phyloP scores from a whole-genome alignment of 2,888 invertebrate genomes.

The Oscheius myriophilus region DNA sequence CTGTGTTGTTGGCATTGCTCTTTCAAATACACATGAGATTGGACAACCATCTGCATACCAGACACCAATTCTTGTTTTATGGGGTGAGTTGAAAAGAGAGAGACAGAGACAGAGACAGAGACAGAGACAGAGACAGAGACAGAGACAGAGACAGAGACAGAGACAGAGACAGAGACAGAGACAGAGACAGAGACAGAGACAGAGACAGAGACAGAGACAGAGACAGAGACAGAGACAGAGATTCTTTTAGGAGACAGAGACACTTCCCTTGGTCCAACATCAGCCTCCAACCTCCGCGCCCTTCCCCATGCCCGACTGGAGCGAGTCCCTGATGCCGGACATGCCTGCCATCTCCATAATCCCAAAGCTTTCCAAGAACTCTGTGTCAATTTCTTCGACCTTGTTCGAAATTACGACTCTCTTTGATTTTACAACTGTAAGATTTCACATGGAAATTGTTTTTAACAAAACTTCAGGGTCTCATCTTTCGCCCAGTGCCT shows the following conservation, averaged over 20 bases:
- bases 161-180: neutral
- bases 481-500: too few relatives aligned
- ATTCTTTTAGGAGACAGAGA: conserved; percentile 44
- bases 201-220: neutral
- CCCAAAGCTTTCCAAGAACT: conserved; percentile 49
- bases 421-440: conserved; percentile 8
- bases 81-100: conserved; percentile 39
- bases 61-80: conserved; percentile 51
- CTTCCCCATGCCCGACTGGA: conserved; percentile 48
- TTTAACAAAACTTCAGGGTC: too few relatives aligned
- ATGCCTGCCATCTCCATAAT: conserved; percentile 57
- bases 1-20: conserved; percentile 54
- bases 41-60: conserved; percentile 36
- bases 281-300: conserved; percentile 50
- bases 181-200: conserved; percentile 42
- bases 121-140: conserved; percentile 26
- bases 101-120: neutral
- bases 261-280: conserved; percentile 53
- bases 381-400: conserved; percentile 54
- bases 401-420: conserved; percentile 49
- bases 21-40: conserved; percentile 55
- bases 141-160: conserved; percentile 32
- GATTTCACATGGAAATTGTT: too few relatives aligned
- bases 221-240: neutral
- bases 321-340: conserved; percentile 48